Conservation (phyloP, 35 echinoderm and acorn worm species). For the Lytechinus pictus region DNA sequence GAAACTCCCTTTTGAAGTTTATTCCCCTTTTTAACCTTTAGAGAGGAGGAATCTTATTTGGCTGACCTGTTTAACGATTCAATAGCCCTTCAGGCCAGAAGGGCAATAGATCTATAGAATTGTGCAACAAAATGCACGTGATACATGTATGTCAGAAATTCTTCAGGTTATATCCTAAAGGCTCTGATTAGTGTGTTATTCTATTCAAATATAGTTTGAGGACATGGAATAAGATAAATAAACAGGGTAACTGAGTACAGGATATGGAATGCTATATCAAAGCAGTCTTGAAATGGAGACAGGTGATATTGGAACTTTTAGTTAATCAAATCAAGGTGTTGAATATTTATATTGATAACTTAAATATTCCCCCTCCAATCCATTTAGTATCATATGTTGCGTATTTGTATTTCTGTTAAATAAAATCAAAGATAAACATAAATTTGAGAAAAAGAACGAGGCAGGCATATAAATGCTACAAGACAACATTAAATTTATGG, state of each 20-base stretch:
- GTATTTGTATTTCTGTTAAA: too few species aligned
- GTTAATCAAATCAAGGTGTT: too few species aligned
- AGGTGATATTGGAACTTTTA: too few species aligned
- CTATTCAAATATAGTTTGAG: constrained; percentile 5
- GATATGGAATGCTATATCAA: not conserved
- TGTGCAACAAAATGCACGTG: not conserved
- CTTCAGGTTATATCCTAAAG: not conserved
- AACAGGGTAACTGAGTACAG: not conserved
- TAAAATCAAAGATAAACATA: too few species aligned
- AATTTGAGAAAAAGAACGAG: too few species aligned
- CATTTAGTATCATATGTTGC: too few species aligned
- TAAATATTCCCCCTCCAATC: too few species aligned
- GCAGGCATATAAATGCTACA: too few species aligned
- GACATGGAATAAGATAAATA: constrained; percentile 5
- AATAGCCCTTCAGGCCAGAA: not conserved
- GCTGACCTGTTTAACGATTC: not conserved
- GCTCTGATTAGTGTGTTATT: not conserved
- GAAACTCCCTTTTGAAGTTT: not conserved
- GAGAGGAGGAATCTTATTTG: not conserved
- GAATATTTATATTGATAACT: too few species aligned
- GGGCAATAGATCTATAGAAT: not conserved
- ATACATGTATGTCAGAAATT: constrained; percentile 19
- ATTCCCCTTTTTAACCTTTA: not conserved
- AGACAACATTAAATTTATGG: too few species aligned
- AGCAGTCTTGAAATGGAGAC: not conserved